Base-by-base conservation (phyloP, 1,140 invertebrate species). In the Ips nitidus region DNA sequence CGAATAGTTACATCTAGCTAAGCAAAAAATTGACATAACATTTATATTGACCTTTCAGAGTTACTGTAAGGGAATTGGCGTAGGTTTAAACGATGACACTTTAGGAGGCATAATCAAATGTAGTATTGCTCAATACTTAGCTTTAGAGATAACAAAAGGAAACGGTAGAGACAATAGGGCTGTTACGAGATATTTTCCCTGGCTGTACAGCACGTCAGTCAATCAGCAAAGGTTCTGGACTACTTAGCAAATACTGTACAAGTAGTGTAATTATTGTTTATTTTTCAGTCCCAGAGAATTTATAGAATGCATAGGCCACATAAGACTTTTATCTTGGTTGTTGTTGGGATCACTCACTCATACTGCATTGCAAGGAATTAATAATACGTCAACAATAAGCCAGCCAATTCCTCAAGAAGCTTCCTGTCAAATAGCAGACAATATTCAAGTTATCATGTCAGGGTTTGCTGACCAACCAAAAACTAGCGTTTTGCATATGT, bases 391-490 rank as follows among this genome's bases (percentile, higher is more conserved):
- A 50, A 77, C 80, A 42, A 79, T 85, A 72, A 95, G 90, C 74
- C 91, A 93, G 75, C 96, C 97, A 6, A 90, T 99, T 70, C 97
- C 97, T 22, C 91, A 98, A 76, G 97, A 98, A 81, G 94, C 94
- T 45, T 95, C 94, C 40, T 94, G 94, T 76, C 93, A 98, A 79
- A 93, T 99, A 76, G 95, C 97, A 41, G 97, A 99, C 84, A 95
- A 98, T 79, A 90, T 99, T 67, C 94, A 99, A 86, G 91, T 94
- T 39, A 91, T 94, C 73, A 89, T 99, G 81, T 91, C 94, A 22
- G 96, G 95, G 6, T 99, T 99, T 86, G 94, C 95, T 45, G 97
- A 99, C 81, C 95, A 98, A 78, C 92, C 92, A 3, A 98, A 97
- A 83, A 86, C 91, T 2, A 93, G 90, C 2, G 88, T 95, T 1